Base-by-base conservation (phyloP, 1,140 invertebrate genomes). In the Andrena cerasifolii region DNA sequence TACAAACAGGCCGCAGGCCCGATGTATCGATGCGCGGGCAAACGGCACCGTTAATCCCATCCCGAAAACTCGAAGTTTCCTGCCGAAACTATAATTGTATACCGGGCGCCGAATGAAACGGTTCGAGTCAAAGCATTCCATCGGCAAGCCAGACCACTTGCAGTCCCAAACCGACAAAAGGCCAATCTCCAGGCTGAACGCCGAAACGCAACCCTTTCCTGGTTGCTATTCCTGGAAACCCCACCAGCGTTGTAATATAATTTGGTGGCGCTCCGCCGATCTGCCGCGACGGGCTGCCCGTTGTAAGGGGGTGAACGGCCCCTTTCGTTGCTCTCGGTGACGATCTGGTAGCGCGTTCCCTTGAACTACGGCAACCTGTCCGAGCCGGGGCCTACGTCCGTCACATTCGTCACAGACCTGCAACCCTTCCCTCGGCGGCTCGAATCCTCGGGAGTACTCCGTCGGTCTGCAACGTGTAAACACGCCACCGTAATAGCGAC, bases 401-500 rank as follows among this genome's bases (percentile, higher is more conserved):
- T 74, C 80, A 72, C 82, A 82, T 84, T 85, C 82, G 84, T 85
- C 83, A 84, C 79, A 26, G 56, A 24, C 67, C 12, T 47, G 16
- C 59, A 6, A n/a, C 24, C 21, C 74, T 56, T 63, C 47, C 71
- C 65, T n/a, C 56, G 53, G 65, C 26, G 49, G 58, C 12, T 31
- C 36, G 36, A 40, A 40, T 40, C 36, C 33, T 28, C 18, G 16
- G 47, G n/a, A 49, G 24, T 43, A 12, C 26, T 21, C 58, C 65
- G 36, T 66, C 45, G 70, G 58, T 76, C 72, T 66, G 80, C 53
- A 78, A 82, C 84, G 78, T 84, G 83, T 87, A 86, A 87, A 87
- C 82, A 87, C 61, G 85, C 47, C 43, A 66, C 65, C 86, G 85
- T 82, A 86, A 84, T 86, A 84, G 84, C 72, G 72, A 83, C 54